Conservation (phyloP, 2,797 vertebrate genomes). For the Ptychadena robeensis region DNA sequence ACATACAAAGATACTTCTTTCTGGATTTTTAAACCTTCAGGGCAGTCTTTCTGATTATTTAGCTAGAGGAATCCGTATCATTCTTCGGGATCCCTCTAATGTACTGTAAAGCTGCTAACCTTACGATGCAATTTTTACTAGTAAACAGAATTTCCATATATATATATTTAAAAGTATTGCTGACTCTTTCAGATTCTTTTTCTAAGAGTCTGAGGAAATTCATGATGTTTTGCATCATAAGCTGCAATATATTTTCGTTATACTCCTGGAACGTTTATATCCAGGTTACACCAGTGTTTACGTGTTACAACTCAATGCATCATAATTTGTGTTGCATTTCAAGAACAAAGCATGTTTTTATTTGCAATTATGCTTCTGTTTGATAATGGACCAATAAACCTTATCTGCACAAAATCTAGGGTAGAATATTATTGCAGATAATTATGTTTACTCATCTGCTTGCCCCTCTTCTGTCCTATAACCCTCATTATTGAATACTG, state of each 20-base stretch:
- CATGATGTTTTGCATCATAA: constrained; percentile 61
- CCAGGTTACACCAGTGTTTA: constrained; percentile 49
- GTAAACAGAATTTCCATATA: constrained; percentile 68
- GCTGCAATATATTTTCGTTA: constrained; percentile 64
- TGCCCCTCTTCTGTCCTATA: too few species aligned
- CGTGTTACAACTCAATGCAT: constrained; percentile 20
- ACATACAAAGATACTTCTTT: constrained; percentile 62
- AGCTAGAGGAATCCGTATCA: constrained; percentile 30
- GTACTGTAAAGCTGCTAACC: constrained; percentile 64
- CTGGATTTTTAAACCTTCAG: constrained; percentile 66
- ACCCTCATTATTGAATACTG: too few species aligned
- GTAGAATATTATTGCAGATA: too few species aligned
- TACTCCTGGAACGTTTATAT: constrained; percentile 63
- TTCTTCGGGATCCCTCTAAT: constrained; percentile 46
- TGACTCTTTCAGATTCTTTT: constrained; percentile 65
- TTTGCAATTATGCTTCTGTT: constrained; percentile 22
- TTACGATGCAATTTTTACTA: constrained; percentile 66
- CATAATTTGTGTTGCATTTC: constrained; percentile 34
- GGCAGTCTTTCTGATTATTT: constrained; percentile 67
- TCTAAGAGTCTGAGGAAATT: constrained; percentile 57
- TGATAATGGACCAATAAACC: not conserved
- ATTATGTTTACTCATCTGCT: too few species aligned
- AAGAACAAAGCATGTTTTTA: constrained; percentile 39
- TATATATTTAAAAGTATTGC: constrained; percentile 64
- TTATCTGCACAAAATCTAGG: not conserved